Percentiles rank a stretch among this genome's conserved stretches.
phyloP scores from a whole-genome alignment of 2,113 vertebrate genomes.

The Heterocephalus glaber region DNA sequence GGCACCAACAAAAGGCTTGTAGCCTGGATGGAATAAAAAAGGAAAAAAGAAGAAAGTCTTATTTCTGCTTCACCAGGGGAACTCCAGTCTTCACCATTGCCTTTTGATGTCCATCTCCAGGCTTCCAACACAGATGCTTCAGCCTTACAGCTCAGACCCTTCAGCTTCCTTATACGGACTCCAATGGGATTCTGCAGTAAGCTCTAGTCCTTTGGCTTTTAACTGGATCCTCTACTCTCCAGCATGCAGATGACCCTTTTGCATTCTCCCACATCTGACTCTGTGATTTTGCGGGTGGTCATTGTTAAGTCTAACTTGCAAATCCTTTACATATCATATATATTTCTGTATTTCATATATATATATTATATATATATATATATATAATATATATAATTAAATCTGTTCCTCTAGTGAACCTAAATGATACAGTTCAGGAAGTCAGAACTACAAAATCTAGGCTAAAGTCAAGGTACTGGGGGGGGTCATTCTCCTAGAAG shows the following conservation, averaged over 20 bases:
- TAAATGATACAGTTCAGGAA: not conserved
- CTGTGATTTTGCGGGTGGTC: not conserved
- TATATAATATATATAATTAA: not conserved
- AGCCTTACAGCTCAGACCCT: not conserved
- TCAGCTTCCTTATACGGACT: too few relatives aligned
- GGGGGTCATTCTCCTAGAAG: fast-evolving
- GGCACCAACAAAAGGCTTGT: not conserved
- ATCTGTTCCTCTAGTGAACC: not conserved
- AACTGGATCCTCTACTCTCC: not conserved
- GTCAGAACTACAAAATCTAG: too few relatives aligned
- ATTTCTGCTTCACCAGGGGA: not conserved
- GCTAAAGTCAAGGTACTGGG: fast-evolving
- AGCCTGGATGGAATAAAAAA: not conserved
- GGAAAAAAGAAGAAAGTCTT: not conserved
- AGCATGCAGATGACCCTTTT: not conserved
- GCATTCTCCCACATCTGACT: not conserved
- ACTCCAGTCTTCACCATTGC: not conserved
- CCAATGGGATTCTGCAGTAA: not conserved
- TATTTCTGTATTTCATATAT: too few relatives aligned
- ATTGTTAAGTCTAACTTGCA: not conserved
- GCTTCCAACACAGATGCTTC: not conserved
- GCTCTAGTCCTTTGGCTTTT: not conserved
- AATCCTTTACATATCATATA: not conserved
- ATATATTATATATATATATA: not conserved
- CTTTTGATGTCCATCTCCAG: not conserved